phyloP scores from a whole-genome alignment of 2,888 invertebrate genomes.

The Agrotis puta region DNA sequence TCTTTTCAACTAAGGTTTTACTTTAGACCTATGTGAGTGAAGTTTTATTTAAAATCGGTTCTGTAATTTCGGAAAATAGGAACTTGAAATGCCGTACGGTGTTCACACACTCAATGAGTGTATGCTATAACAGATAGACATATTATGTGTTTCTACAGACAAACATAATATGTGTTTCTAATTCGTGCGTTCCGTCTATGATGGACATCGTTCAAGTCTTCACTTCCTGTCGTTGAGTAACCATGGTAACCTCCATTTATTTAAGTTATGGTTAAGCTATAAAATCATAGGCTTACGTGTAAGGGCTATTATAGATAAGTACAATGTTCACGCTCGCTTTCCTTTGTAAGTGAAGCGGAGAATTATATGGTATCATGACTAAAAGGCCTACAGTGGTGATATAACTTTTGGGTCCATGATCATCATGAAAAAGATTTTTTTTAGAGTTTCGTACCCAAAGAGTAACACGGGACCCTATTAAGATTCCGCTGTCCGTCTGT shows the following conservation, averaged over 20 bases:
- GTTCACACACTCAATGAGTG: neutral
- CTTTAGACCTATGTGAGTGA: too few species aligned
- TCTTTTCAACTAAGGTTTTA: too few species aligned
- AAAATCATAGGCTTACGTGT: slow-evolving; percentile 32
- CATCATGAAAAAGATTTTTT: neutral
- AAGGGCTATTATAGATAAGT: slow-evolving; percentile 24
- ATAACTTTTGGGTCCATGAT: slow-evolving; percentile 7
- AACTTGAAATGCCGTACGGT: too few species aligned
- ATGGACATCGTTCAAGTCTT: slow-evolving; percentile 30
- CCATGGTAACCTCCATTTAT: slow-evolving; percentile 44
- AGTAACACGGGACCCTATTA: too few species aligned
- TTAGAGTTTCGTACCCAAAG: too few species aligned
- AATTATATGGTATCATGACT: slow-evolving; percentile 26
- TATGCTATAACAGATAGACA: neutral
- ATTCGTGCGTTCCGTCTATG: slow-evolving; percentile 23
- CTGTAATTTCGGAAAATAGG: too few species aligned
- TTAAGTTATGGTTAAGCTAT: slow-evolving; percentile 32
- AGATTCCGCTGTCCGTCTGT: too few species aligned
- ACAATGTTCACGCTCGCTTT: slow-evolving; percentile 45
- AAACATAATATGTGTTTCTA: slow-evolving; percentile 14
- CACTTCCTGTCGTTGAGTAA: slow-evolving; percentile 51
- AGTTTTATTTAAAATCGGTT: too few species aligned
- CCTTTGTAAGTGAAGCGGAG: slow-evolving; percentile 26
- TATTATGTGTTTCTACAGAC: too few species aligned
- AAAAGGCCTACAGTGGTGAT: slow-evolving; percentile 2